Evolutionary conservation across 2,113 vertebrate genomes (phyloP).

Genomic region (Probosciger aterrimus): DNA sequence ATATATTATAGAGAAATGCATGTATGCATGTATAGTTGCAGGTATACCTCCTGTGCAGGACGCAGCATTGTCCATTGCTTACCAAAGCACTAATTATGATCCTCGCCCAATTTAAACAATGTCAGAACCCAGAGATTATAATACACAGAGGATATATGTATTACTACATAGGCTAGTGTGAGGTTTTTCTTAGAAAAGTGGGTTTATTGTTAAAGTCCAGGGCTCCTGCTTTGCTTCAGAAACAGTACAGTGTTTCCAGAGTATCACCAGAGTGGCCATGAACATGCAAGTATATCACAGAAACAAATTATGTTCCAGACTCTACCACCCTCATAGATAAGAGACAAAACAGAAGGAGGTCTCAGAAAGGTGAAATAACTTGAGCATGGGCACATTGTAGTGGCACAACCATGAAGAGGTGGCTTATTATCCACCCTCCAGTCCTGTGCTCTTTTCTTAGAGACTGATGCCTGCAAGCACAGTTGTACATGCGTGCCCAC

Average conservation of each 20-base stretch:
- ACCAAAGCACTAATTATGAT: not conserved
- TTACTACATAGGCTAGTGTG: not conserved
- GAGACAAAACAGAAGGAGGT: not conserved
- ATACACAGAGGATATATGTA: accelerated
- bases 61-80: not conserved
- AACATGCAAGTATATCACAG: not conserved
- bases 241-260: not conserved
- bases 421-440: not conserved
- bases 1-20: not conserved
- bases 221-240: not conserved
- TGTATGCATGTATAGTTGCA: not conserved
- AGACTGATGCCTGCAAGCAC: not conserved
- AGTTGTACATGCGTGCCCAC: accelerated
- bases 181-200: not conserved
- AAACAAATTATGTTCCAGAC: not conserved
- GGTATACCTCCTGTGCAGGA: not conserved
- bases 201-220: not conserved
- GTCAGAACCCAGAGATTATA: not conserved
- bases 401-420: not conserved
- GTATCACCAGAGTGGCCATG: not conserved
- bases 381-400: accelerated
- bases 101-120: not conserved
- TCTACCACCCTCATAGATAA: not conserved
- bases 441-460: not conserved
- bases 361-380: not conserved